These are phyloP conservation scores for Aphrocallistes beatrix DNA, from an alignment of 37 sponge, comb jelly and placozoan species.

Conservation along the genomic window DNA sequence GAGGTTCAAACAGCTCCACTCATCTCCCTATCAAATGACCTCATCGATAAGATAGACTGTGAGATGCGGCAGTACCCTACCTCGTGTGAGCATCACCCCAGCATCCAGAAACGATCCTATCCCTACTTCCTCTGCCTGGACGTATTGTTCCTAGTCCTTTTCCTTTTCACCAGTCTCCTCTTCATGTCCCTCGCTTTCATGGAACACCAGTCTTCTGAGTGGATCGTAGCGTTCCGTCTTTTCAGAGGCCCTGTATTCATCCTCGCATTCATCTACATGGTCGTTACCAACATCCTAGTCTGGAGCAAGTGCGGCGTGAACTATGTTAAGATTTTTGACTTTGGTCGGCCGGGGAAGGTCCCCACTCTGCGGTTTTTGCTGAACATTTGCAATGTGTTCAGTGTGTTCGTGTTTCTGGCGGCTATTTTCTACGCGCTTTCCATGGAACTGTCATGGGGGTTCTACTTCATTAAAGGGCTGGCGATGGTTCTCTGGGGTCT, in stretches of 20 bases:
- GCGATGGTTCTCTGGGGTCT: not conserved
- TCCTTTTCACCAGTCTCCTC: not conserved
- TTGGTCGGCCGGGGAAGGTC: slow-evolving; percentile 4
- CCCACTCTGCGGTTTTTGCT: not conserved
- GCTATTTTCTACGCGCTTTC: not conserved
- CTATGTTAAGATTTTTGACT: slow-evolving; percentile 46
- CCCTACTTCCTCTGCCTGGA: not conserved
- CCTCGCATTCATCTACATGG: slow-evolving; percentile 38
- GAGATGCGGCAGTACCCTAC: not conserved
- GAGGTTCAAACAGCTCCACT: not conserved
- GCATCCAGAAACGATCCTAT: not conserved
- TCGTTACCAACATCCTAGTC: slow-evolving; percentile 45
- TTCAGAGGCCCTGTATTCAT: slow-evolving; percentile 51
- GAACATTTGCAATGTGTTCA: not conserved
- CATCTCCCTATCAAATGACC: not conserved
- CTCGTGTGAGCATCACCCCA: not conserved
- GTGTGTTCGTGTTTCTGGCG: not conserved
- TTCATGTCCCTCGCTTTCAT: not conserved
- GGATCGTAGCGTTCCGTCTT: slow-evolving; percentile 30
- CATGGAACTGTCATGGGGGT: not conserved
- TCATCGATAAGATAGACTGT: not conserved
- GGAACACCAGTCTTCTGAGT: not conserved
- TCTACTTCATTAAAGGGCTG: slow-evolving; percentile 4
- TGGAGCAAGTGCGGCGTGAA: slow-evolving; percentile 36
- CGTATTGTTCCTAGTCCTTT: not conserved